Evolutionary conservation across 2,797 vertebrate species (phyloP).

Genomic region (Meriones psammophilus): DNA sequence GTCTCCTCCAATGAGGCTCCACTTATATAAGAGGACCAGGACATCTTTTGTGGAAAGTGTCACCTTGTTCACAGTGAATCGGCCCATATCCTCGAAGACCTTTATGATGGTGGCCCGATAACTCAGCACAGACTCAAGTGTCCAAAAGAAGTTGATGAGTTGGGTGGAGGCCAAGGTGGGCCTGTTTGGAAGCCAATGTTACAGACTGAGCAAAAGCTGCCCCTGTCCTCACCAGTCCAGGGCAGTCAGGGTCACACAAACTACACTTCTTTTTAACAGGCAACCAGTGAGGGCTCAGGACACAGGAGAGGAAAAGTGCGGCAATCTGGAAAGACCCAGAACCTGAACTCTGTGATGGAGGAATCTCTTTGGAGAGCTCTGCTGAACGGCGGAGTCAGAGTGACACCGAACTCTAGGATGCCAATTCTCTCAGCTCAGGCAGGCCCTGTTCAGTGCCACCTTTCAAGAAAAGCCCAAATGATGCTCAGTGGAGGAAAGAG

Average conservation of each 20-base stretch:
- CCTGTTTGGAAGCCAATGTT: conserved; percentile 82
- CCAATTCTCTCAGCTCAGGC: accelerated
- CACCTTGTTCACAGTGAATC: conserved; percentile 88
- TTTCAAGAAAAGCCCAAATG: not conserved
- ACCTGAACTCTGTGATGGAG: not conserved
- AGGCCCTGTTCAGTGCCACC: too few species aligned
- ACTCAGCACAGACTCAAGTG: conserved; percentile 90
- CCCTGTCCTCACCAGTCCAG: not conserved
- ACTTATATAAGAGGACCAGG: conserved; percentile 92
- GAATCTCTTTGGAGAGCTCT: not conserved
- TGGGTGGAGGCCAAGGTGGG: conserved; percentile 87
- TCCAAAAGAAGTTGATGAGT: conserved; percentile 90
- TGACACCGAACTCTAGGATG: accelerated
- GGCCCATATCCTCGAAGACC: conserved; percentile 86
- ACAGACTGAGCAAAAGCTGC: not conserved
- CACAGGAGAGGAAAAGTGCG: not conserved
- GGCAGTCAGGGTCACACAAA: not conserved
- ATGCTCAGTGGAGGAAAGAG: too few species aligned
- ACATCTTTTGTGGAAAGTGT: conserved; percentile 89
- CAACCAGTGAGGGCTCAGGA: accelerated
- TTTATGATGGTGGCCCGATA: conserved; percentile 88
- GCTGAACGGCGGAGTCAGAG: accelerated
- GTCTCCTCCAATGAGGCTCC: conserved; percentile 90
- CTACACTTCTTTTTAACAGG: accelerated
- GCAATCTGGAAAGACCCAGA: accelerated